Evolutionary conservation across 2,113 vertebrate species (phyloP).

Genomic region (Zosterops japonicus): DNA sequence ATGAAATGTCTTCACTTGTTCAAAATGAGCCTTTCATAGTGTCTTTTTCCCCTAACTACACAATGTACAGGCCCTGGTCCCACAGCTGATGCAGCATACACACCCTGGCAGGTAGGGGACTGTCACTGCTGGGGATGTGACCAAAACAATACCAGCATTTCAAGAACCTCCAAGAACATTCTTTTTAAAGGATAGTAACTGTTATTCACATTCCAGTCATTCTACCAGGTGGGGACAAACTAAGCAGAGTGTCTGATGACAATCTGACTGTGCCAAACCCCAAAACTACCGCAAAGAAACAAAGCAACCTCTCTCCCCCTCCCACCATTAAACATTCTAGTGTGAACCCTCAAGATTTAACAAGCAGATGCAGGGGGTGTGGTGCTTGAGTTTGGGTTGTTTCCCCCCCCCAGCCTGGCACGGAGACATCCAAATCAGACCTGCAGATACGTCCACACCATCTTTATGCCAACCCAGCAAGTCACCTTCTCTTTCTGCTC

Average conservation of each 20-base stretch:
- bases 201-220: not conserved
- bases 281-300: not conserved
- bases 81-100: not conserved
- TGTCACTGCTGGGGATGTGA: rapidly evolving
- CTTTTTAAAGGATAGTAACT: not conserved
- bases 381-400: not conserved
- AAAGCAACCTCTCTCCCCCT: not conserved
- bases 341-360: not conserved
- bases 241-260: not conserved
- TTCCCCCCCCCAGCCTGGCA: not conserved
- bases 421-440: rapidly evolving
- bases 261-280: not conserved
- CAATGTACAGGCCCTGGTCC: not conserved
- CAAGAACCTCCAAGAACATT: not conserved
- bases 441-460: rapidly evolving
- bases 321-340: rapidly evolving
- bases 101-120: not conserved
- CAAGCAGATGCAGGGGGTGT: not conserved
- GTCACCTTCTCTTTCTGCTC: not conserved
- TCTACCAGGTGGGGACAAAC: not conserved
- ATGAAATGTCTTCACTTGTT: not conserved
- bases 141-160: not conserved
- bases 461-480: not conserved
- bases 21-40: not conserved
- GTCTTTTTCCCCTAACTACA: not conserved